Evolutionary conservation across 2,113 vertebrate species (phyloP), one percentile per base, ranked within the genome.

Genomic region (Calcarius ornatus): DNA sequence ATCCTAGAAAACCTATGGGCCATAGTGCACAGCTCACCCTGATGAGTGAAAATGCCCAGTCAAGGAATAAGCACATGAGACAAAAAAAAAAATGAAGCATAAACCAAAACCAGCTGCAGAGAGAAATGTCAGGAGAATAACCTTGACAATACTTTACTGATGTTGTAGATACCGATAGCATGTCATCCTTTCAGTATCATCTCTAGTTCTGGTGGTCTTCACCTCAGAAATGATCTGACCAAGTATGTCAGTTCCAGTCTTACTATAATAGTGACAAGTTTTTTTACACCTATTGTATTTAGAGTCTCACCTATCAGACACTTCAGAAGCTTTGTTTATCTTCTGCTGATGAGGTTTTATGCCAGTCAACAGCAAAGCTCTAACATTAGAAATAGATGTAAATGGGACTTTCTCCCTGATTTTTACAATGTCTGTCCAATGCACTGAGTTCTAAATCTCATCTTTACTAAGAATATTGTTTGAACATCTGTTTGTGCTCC

Each of bases 381-480:
- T 50, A 69, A 42, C 53, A 69, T 56, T 40, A 85, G 64, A 94
- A 85, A 89, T 37, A 91, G 37, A 86, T 30, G 48, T 48, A 86
- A 94, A 76, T 60, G 10, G 48, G 57, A 81, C 81, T 70, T 87
- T 87, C 42, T 69, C 21, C 42, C 56, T 70, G 42, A 40, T 77
- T 92, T 94, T 91, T 90, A 70, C 22, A 54, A 53, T 40, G 12
- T 50, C 56, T 91, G 63, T 48, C 59, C 75, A 30, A 21, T 79
- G 45, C 23, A 38, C 64, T 50, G 63, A 89, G 57, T 40, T 95
- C 84, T 92, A 94, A 95, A 91, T 79, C 54, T 94, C 50, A 28
- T 91, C 50, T 91, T 93, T 94, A 73, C 75, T 77, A 45, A 63
- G 45, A 80, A 70, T 76, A 57, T 35, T 72, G 15, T 85, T 92